These are phyloP conservation scores for Bufotes viridis DNA, from an alignment of 2,797 vertebrate genomes.

Conservation along the genomic window DNA sequence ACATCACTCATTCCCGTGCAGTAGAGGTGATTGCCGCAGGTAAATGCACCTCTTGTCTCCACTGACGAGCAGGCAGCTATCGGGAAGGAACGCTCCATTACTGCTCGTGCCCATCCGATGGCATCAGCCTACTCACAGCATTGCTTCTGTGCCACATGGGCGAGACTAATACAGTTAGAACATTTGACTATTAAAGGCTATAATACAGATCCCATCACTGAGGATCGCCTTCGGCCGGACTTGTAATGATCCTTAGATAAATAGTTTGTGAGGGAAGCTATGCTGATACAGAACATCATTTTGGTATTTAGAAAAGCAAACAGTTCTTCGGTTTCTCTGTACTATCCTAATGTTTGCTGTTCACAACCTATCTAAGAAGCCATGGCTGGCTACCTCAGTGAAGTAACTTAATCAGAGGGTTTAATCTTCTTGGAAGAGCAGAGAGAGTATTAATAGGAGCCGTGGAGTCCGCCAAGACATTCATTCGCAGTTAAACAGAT, in stretches of 20 bases:
- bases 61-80: too few relatives aligned
- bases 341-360: conserved; percentile 55
- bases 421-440: conserved; percentile 55
- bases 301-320: conserved; percentile 60
- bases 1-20: too few relatives aligned
- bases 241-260: conserved; percentile 47
- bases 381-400: conserved; percentile 43
- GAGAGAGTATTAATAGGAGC: conserved; percentile 51
- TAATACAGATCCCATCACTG: neutral
- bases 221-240: conserved; percentile 3
- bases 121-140: too few relatives aligned
- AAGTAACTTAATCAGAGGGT: conserved; percentile 60
- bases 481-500: conserved; percentile 24
- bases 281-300: conserved; percentile 41
- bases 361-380: conserved; percentile 50
- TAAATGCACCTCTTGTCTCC: too few relatives aligned
- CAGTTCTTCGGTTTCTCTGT: conserved; percentile 51
- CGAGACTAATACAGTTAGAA: neutral
- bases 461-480: conserved; percentile 31
- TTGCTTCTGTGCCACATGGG: too few relatives aligned
- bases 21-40: too few relatives aligned
- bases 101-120: too few relatives aligned
- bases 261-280: conserved; percentile 41
- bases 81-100: too few relatives aligned
- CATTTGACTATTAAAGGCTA: neutral